Evolutionary conservation across 1,140 invertebrate species (phyloP), one percentile per base, ranked within the genome.

Genomic region (Dreissena rostriformis): DNA sequence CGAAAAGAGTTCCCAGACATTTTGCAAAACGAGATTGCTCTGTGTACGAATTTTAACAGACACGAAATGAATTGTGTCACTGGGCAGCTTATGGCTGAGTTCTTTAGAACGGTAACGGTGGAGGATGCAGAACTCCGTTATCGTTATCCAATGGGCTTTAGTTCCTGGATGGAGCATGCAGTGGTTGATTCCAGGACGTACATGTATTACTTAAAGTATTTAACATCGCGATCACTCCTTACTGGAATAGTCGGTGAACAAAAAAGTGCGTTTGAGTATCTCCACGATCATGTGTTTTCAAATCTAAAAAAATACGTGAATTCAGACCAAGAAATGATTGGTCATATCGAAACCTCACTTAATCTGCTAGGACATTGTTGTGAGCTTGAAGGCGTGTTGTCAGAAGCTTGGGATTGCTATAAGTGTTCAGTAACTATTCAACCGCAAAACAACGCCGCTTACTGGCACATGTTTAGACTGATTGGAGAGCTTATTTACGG

Each of bases 351-450:
- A 24, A 61, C 57, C 22, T 19, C 17, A 61, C 11, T 61, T 6
- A 61, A 61, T 61, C 57, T 61, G 17, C 57, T 61, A n/a, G 57
- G 57, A n/a, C 57, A 61, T 24, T 61, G 57, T 24, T 61, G 22
- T 2, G 57, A 61, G 22, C 57, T 61, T 4, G 57, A 61, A 61
- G 22, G 22, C 57, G 4, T 5, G 57, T 19, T 24, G 17, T 19
- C 17, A n/a, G 2, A 61, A 24, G 57, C 57, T 24, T 61, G 57
- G 57, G 4, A 5, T n/a, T 61, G 57, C 22, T 61, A 61, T 61
- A 24, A 19, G 17, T n/a, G 2, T 2, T 61, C 57, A n/a, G 17
- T 61, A 6, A 61, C 17, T 24, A 5, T 24, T n/a, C 2, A n/a
- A 61, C 57, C 57, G 57, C 17, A 24, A 24, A 61, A 61, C 2